Evolutionary conservation across 1,140 invertebrate species (phyloP).

Genomic region (Zaprionus davidi): DNA sequence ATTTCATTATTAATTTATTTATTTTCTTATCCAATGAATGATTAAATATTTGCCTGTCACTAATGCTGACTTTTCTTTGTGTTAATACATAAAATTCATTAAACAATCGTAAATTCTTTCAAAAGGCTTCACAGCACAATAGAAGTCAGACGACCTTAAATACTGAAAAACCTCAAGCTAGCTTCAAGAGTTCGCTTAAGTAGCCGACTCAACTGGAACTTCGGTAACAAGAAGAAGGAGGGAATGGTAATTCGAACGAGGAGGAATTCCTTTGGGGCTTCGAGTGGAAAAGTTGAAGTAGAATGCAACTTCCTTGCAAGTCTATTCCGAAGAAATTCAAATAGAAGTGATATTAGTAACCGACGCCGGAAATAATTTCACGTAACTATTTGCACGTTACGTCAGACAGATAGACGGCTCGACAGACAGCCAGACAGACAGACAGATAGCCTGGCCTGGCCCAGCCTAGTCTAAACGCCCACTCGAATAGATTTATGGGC

Average conservation of each 20-base stretch:
- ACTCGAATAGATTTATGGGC: constrained; percentile 57
- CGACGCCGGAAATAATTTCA: constrained; percentile 78
- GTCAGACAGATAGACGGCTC: constrained; percentile 24
- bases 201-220: neutral
- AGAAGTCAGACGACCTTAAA: neutral
- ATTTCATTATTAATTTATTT: no score
- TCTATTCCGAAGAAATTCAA: constrained; percentile 52
- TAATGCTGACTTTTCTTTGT: no score
- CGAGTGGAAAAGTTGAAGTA: constrained; percentile 52
- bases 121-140: neutral
- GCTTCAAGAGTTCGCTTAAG: neutral
- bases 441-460: constrained; percentile 30
- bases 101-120: neutral
- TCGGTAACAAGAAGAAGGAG: constrained; percentile 2
- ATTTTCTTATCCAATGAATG: no score
- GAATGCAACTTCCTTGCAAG: constrained; percentile 69
- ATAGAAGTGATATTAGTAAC: constrained; percentile 72
- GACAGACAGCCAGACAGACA: constrained; percentile 12
- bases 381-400: constrained; percentile 77
- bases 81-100: no score
- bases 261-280: constrained; percentile 44
- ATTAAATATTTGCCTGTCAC: no score
- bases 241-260: neutral
- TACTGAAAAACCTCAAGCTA: neutral
- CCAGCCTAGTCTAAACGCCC: constrained; percentile 36